Evolutionary conservation across 2,888 invertebrate species (phyloP).

Genomic region (Chloroclystis v-ata): DNA sequence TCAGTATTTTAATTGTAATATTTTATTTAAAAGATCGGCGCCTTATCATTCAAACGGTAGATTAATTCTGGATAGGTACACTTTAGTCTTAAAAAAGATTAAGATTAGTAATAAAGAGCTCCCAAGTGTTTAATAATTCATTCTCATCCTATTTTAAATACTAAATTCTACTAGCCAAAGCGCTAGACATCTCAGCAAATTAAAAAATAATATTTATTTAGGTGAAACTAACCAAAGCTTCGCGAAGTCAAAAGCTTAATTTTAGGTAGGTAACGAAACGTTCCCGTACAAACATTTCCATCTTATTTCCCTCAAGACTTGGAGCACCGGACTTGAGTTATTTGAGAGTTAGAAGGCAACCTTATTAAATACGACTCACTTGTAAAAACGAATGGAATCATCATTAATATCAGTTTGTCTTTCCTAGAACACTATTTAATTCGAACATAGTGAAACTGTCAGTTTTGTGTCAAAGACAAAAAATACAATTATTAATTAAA

Average conservation of each 20-base stretch:
- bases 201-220: slow-evolving; percentile 14
- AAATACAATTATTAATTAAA: too few relatives aligned
- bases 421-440: too few relatives aligned
- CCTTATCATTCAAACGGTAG: too few relatives aligned
- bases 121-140: background rate
- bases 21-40: too few relatives aligned
- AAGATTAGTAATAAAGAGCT: too few relatives aligned
- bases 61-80: too few relatives aligned
- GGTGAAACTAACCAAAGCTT: slow-evolving; percentile 6
- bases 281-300: slow-evolving; percentile 49
- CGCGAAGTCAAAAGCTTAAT: slow-evolving; percentile 24
- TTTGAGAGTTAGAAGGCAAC: slow-evolving; percentile 44
- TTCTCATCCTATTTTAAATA: background rate
- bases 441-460: too few relatives aligned
- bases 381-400: slow-evolving; percentile 22
- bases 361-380: slow-evolving; percentile 38
- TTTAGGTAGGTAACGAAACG: slow-evolving; percentile 40
- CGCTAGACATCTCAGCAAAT: background rate
- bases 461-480: too few relatives aligned
- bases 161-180: background rate
- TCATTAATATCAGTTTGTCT: too few relatives aligned
- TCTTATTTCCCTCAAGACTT: slow-evolving; percentile 57
- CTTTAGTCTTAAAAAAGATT: too few relatives aligned
- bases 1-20: too few relatives aligned
- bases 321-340: slow-evolving; percentile 52